Base-by-base conservation (phyloP, 1,140 invertebrate genomes). In the Papilio xuthus region DNA sequence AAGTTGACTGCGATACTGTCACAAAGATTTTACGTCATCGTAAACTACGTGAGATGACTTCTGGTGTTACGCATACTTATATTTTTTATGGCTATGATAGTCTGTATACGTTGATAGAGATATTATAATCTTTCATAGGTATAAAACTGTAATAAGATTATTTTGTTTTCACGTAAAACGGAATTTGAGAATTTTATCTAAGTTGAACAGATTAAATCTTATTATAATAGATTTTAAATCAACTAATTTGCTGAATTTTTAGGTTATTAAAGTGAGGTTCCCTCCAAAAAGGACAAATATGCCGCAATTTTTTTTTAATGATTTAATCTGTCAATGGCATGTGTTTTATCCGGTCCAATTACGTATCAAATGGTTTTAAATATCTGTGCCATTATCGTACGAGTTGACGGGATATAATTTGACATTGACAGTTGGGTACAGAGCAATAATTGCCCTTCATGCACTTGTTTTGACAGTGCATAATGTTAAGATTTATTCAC, bases 391-490 rank as follows among this genome's bases (percentile, higher is more conserved):
- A 9, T 63, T 63, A 63, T 63, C 60, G 12, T 63, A 63, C 60
- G 3, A 63, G 60, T 63, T 63, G 60, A 63, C 60, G 60, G 26
- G 4, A 63, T 28, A 28, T 63, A 63, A 63, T 63, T 63, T 28
- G 60, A 63, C 60, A 28, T 63, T 63, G 60, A 63, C 60, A 63
- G 23, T 63, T 63, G 23, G 23, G 4, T 63, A 63, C 60, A 63
- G 60, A 63, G 20, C 12, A n/a, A 72, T 72, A 71, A 71, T 72
- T 72, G 41, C 70, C 70, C 37, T 72, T 72, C 70, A 47, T 47
- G 70, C 42, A 72, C 20, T 23, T 72, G 70, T 72, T 73, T 73
- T 73, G 42, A 73, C 71, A 47, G n/a, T 26, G 71, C 71, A 28
- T 28, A 47, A 73, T 42, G 71, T 73, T 44, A 60, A 60, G 20